A percentile compares a stretch with the other conserved stretches of the same genome.
These are phyloP conservation scores for Okapia johnstoni DNA, from an alignment of 2,113 vertebrate species.

Conservation along the genomic window DNA sequence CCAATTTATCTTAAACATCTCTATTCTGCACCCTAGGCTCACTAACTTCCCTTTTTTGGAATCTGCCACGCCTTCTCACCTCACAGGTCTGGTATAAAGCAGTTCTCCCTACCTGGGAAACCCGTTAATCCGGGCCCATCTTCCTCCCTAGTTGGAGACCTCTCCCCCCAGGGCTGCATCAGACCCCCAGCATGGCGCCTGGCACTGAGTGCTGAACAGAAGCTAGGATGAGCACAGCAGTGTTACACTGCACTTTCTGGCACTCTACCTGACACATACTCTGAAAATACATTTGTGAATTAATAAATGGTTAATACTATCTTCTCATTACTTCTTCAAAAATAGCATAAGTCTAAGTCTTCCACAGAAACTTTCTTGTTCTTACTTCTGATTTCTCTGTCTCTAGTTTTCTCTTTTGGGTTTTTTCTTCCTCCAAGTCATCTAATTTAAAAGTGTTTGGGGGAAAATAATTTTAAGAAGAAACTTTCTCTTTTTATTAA, in stretches of 20 bases:
- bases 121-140: not conserved
- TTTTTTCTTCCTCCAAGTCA: not conserved
- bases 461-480: not conserved
- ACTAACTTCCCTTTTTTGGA: not conserved
- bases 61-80: not conserved
- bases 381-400: not conserved
- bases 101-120: not conserved
- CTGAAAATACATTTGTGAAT: not conserved
- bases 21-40: not conserved
- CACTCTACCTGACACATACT: not conserved
- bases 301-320: not conserved
- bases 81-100: not conserved
- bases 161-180: not conserved
- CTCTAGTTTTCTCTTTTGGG: not conserved
- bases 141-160: not conserved
- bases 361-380: not conserved
- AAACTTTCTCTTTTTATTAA: not conserved
- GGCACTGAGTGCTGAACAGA: not conserved
- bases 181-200: not conserved
- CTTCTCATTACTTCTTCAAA: not conserved
- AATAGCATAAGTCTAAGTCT: not conserved
- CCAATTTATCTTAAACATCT: not conserved
- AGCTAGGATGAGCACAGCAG: not conserved
- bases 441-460: not conserved
- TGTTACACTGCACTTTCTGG: not conserved